phyloP scores from a whole-genome alignment of 2,797 vertebrate genomes.

The Morus bassanus region DNA sequence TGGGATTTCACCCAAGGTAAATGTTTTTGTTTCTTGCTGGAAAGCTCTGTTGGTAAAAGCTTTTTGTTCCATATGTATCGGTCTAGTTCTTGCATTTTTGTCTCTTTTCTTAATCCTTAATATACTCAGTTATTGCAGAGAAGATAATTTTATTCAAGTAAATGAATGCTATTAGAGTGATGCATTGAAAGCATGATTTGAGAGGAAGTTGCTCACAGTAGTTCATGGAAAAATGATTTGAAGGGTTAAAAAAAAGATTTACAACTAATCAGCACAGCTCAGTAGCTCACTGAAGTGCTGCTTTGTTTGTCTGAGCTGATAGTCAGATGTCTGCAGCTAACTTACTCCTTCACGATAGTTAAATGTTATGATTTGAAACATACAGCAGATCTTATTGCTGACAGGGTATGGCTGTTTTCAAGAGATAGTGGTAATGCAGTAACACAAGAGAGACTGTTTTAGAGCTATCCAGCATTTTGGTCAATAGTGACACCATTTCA shows the following conservation, averaged over 20 bases:
- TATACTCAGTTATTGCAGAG: not conserved
- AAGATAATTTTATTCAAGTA: not conserved
- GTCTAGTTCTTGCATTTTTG: not conserved
- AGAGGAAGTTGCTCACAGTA: not conserved
- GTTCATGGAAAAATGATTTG: constrained; percentile 24
- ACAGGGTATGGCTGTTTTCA: not conserved
- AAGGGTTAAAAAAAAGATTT: not conserved
- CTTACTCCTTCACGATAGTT: not conserved
- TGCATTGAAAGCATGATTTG: constrained; percentile 35
- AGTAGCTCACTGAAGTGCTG: constrained; percentile 41
- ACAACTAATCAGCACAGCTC: constrained; percentile 51
- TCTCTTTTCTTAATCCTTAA: not conserved
- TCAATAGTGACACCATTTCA: not conserved
- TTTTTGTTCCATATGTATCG: not conserved
- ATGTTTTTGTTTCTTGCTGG: not conserved
- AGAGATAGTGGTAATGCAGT: not conserved
- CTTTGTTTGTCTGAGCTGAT: constrained; percentile 61
- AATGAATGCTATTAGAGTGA: constrained; percentile 24
- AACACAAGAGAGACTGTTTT: not conserved
- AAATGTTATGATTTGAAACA: not conserved
- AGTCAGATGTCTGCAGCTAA: constrained; percentile 47
- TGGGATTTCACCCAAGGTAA: not conserved
- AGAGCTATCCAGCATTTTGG: not conserved
- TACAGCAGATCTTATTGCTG: not conserved
- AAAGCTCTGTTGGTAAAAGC: not conserved